Base-by-base conservation (phyloP, 92 coral and sea anemone genomes). In the Porites divaricata region DNA sequence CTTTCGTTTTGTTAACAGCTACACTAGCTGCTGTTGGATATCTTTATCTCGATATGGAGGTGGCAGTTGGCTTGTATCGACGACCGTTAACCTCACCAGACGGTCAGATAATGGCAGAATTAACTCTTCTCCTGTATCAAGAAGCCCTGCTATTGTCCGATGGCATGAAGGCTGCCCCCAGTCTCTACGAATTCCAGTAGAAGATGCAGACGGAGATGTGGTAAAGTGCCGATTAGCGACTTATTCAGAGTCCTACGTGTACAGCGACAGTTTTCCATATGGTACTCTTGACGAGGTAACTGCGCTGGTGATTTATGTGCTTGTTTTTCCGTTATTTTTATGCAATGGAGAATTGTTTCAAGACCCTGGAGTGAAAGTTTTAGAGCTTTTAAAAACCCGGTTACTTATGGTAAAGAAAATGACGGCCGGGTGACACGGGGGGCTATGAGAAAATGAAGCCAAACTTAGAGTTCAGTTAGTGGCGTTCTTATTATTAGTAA, bases 221-320 rank as follows among this genome's bases (percentile, higher is more conserved):
- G 89, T 89, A 2, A 88, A 76, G 57, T 89, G 92, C 57, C 89
- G 92, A 24, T 84, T 77, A 85, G 89, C 92, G 28, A 73, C 12
- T 11, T 21, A 45, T 25, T 1, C 67, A 28, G 92, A 89, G 81
- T 89, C 89, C 16, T 10, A 1, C 21, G 77, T 66, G 4, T 8
- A 41, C 8, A 66, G 76, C 19, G 78, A 77, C n/a, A 86, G 76
- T 17, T 89, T 89, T 57, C 92, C 88, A 1, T 23, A 66, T 58
- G 89, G 88, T 48, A 19, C 17, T 17, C 67, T 89, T 22, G 80
- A 89, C 57, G 80, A 88, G 85, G 92, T 89, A 89, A 63, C 41
- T 76, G 70, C 4, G 41, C 41, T 28, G 0, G 41, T 28, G 41
- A 28, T 28, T 28, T 28, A 28, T 0, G 16, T n/a, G 11, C 10